These are phyloP conservation scores for Mus spicilegus DNA, from an alignment of 2,113 vertebrate genomes.

Conservation along the genomic window DNA sequence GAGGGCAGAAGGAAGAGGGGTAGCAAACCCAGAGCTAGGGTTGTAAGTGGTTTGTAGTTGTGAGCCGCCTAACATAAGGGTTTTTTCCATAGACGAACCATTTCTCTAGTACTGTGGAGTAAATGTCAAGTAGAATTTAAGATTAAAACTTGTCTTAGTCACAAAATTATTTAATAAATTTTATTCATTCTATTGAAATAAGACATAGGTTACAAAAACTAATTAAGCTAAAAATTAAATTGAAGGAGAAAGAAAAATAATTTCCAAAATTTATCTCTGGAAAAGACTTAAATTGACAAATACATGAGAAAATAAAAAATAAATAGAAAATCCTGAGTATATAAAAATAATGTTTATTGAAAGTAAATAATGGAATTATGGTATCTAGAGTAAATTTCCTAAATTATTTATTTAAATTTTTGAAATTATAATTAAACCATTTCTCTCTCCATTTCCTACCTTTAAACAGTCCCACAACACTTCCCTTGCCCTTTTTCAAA, in stretches of 20 bases:
- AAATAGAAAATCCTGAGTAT: not conserved
- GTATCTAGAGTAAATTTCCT: not conserved
- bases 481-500: not conserved
- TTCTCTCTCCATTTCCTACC: not conserved
- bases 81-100: not conserved
- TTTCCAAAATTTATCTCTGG: not conserved
- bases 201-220: not conserved
- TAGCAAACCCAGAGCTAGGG: not conserved
- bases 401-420: not conserved
- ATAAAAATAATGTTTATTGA: not conserved
- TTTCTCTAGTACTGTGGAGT: not conserved
- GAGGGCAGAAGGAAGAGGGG: too few relatives aligned
- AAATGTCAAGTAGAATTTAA: not conserved
- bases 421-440: not conserved
- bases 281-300: slow-evolving; percentile 1
- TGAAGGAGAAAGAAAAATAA: not conserved
- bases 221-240: not conserved
- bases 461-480: not conserved
- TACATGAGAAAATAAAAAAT: not conserved
- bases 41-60: not conserved
- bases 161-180: not conserved
- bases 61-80: not conserved
- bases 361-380: not conserved
- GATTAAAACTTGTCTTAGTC: slow-evolving; percentile 17
- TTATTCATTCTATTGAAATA: not conserved